Percentiles rank a stretch among this genome's conserved stretches.
Conservation (phyloP, 2,113 vertebrate species). For the Hypanus sabinus region DNA sequence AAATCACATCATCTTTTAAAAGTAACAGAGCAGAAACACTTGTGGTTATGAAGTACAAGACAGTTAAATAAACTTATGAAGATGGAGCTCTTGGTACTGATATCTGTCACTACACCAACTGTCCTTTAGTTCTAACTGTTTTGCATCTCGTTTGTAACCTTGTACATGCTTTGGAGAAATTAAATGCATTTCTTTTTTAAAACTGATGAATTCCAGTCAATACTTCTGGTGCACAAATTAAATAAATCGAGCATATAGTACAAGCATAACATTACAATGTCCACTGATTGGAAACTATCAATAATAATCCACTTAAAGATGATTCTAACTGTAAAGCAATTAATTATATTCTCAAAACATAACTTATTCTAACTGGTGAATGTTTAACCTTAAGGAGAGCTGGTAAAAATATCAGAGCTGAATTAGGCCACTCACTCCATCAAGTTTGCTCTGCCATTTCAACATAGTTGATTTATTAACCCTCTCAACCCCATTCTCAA, state of each 20-base stretch:
- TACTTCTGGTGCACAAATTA: not conserved
- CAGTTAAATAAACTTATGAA: constrained; percentile 13
- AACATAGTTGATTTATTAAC: too few relatives aligned
- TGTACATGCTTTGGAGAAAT: not conserved
- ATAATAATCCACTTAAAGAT: not conserved
- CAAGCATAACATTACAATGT: not conserved
- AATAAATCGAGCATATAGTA: not conserved
- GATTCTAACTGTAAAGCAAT: not conserved
- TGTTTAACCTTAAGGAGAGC: not conserved
- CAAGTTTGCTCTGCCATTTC: too few relatives aligned
- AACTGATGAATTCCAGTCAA: constrained; percentile 18
- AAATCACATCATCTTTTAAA: not conserved
- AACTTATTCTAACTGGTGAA: not conserved
- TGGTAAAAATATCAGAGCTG: not conserved
- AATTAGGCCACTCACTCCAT: too few relatives aligned
- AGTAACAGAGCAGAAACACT: constrained; percentile 23
- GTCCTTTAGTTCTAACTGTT: not conserved
- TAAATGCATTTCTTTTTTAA: not conserved
- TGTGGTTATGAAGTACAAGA: constrained; percentile 22
- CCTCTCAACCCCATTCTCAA: too few relatives aligned
- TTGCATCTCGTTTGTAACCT: not conserved
- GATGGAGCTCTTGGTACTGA: constrained; percentile 1
- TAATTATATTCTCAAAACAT: not conserved
- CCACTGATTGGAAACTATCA: not conserved
- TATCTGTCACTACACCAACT: not conserved